Evolutionary conservation across 1,140 invertebrate genomes (phyloP), one percentile per base, ranked within the genome.

Genomic region (Amyelois transitella): DNA sequence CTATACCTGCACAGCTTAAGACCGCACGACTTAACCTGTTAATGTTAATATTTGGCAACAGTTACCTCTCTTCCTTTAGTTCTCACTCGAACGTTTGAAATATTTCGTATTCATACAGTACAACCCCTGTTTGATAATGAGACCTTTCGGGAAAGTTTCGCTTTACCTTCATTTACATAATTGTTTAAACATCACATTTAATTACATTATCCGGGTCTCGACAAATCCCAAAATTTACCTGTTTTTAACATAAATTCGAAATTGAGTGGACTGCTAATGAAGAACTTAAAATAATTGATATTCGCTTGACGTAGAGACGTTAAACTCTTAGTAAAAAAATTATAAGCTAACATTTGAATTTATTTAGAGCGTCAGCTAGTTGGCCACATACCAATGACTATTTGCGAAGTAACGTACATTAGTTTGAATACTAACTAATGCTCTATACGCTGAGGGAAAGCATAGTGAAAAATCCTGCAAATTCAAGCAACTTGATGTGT

Each of bases 161-260:
- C 52, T 22, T 58, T 28, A 50, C 51, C 24, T 64, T 64, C 59
- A 67, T 75, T 75, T 75, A 58, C 66, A 72, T 72, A 75, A 72
- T 69, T 69, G 69, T 69, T 69, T 66, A 72, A 72, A 69, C 62
- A 75, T 72, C 64, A 64, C 64, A 51, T 69, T 67, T 75, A 72
- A 75, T 72, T 69, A 69, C 64, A 69, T 71, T 66, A 71, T 65
- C 50, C 58, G 51, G 50, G 55, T 53, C 49, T 47, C 57, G 54
- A 69, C 59, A 67, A 64, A 69, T 65, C 53, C 58, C 48, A 44
- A 58, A 57, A 49, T 62, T 58, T 58, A 67, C 60, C 55, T 60
- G 55, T 55, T 56, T 55, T 25, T 57, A 55, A 63, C 49, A 45
- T 63, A 58, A 64, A 56, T 66, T 60, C 43, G 58, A 57, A 61